Conservation (phyloP, 2,113 vertebrate genomes). For the Corydoras sp. region DNA sequence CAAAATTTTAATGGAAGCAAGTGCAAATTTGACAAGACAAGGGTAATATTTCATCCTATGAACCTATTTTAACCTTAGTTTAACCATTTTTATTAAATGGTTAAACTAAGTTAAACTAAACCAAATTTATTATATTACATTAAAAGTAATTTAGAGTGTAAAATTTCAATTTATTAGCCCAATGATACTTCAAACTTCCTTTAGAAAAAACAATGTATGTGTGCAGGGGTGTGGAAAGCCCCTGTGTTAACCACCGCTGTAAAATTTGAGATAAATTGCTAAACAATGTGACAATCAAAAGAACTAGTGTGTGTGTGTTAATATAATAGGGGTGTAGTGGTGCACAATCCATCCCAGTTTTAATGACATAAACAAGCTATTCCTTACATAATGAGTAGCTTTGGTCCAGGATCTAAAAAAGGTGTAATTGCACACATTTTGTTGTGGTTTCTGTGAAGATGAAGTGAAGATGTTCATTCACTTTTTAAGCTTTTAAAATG, state of each 20-base stretch:
- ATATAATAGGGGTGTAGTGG: background rate
- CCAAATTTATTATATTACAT: no score
- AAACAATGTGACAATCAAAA: background rate
- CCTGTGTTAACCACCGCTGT: background rate
- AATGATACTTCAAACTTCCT: no score
- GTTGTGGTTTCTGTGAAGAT: constrained; percentile 43
- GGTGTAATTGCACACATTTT: constrained; percentile 51
- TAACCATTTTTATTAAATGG: no score
- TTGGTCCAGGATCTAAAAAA: constrained; percentile 48
- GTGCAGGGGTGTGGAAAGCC: background rate
- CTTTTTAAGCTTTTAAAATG: constrained; percentile 33
- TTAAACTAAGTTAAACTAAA: no score
- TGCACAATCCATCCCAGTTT: background rate
- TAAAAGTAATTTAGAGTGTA: no score
- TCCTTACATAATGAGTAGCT: constrained; percentile 51
- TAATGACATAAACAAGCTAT: constrained; percentile 44
- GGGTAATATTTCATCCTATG: no score
- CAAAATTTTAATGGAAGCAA: no score
- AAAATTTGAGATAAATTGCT: background rate
- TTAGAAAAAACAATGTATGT: background rate
- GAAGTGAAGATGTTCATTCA: constrained; percentile 26
- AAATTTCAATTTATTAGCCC: no score
- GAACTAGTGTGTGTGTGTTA: background rate
- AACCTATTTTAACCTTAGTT: no score
- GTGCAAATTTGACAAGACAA: no score